Evolutionary conservation across 2,888 invertebrate genomes (phyloP).

Genomic region (Synanthedon myopaeformis): DNA sequence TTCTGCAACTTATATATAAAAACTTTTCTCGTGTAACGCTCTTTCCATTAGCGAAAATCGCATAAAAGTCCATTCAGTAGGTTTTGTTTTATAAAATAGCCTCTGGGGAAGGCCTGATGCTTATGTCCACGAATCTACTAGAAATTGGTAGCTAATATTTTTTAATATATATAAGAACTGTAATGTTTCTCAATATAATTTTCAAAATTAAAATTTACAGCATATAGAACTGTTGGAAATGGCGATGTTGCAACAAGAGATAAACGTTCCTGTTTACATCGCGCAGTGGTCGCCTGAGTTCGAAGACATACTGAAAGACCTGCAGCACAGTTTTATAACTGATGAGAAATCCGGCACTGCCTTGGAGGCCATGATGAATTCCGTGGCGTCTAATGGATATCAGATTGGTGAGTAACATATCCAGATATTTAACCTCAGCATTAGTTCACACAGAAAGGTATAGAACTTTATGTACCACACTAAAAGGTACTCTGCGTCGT

Average conservation of each 20-base stretch:
- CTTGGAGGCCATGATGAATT: constrained; percentile 83
- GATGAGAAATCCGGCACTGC: constrained; percentile 82
- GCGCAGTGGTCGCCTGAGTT: constrained; percentile 80
- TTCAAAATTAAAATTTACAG: constrained; percentile 37
- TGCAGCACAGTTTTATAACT: constrained; percentile 75
- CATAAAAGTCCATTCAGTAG: too few relatives aligned
- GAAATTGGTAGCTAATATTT: too few relatives aligned
- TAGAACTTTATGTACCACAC: neutral
- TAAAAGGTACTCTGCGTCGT: too few relatives aligned
- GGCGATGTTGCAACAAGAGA: constrained; percentile 83
- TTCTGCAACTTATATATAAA: too few relatives aligned
- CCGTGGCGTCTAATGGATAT: constrained; percentile 94
- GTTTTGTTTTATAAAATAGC: too few relatives aligned
- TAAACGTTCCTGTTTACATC: constrained; percentile 90
- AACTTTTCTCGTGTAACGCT: too few relatives aligned
- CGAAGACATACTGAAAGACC: constrained; percentile 79
- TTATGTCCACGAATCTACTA: too few relatives aligned
- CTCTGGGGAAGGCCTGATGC: too few relatives aligned
- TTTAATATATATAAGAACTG: too few relatives aligned
- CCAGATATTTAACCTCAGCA: neutral
- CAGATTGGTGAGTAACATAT: constrained; percentile 73
- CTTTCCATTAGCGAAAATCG: too few relatives aligned
- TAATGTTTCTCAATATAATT: too few relatives aligned
- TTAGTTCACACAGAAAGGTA: too few relatives aligned
- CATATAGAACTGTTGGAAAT: constrained; percentile 83